These are phyloP conservation scores for Eumeta japonica DNA, from an alignment of 1,140 invertebrate genomes.

Conservation along the genomic window DNA sequence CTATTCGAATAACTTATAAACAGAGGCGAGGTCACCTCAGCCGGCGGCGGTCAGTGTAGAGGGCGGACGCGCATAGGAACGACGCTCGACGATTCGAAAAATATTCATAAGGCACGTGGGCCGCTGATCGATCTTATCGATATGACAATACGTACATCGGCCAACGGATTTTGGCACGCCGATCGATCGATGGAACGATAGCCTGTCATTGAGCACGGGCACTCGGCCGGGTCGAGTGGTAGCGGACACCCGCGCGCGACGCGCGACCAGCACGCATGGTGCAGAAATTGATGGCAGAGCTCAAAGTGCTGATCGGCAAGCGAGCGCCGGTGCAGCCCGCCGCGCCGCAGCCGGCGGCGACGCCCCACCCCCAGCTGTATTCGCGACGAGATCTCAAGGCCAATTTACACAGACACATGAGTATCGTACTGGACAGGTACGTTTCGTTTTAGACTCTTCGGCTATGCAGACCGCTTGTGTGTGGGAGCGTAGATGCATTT, in stretches of 20 bases:
- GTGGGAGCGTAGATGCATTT: too few species aligned
- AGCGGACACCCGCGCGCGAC: constrained; percentile 2
- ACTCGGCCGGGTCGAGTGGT: constrained; percentile 29
- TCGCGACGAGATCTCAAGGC: constrained; percentile 46
- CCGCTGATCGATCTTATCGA: constrained; percentile 32
- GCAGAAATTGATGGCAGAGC: constrained; percentile 51
- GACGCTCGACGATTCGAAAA: constrained; percentile 35
- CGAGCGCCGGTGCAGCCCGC: constrained; percentile 34
- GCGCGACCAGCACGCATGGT: constrained; percentile 34
- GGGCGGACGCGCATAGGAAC: constrained; percentile 37
- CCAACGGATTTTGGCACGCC: constrained; percentile 46
- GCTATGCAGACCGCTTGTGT: not conserved
- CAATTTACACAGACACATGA: constrained; percentile 54
- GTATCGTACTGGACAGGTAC: constrained; percentile 55
- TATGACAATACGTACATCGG: constrained; percentile 10
- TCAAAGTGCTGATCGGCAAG: constrained; percentile 52
- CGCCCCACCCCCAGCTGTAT: constrained; percentile 33
- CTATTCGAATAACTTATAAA: constrained; percentile 52
- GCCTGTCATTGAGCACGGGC: constrained; percentile 34
- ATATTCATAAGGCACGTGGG: constrained; percentile 39
- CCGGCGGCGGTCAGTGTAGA: constrained; percentile 36
- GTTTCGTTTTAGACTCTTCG: constrained; percentile 11
- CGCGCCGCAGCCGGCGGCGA: constrained; percentile 19
- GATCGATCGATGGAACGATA: constrained; percentile 31
- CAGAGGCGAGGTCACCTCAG: constrained; percentile 47